Conservation (phyloP, 2,113 vertebrate genomes). For the Oryzias javanicus region DNA sequence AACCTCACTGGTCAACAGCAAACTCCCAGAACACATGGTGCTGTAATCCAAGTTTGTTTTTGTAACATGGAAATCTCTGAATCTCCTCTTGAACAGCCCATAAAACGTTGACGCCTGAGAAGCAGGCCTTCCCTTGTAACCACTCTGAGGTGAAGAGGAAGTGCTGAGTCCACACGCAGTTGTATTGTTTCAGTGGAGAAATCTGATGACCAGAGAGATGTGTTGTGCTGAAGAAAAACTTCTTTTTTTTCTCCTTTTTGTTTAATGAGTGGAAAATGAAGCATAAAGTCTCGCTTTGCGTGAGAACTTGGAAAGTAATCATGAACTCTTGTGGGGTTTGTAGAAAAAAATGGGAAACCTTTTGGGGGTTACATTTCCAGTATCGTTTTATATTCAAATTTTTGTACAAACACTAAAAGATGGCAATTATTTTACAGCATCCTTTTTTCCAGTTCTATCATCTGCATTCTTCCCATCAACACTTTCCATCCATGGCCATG, state of each 20-base stretch:
- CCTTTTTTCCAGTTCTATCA: constrained; percentile 8
- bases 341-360: constrained; percentile 40
- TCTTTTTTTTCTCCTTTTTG: constrained; percentile 11
- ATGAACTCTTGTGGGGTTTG: constrained; percentile 39
- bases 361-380: constrained; percentile 20
- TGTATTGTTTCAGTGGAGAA: constrained; percentile 68
- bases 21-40: constrained; percentile 2
- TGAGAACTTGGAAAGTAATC: constrained; percentile 68
- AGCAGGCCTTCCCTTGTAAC: constrained; percentile 10
- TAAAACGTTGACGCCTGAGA: constrained; percentile 43
- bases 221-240: constrained; percentile 29
- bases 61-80: constrained; percentile 31
- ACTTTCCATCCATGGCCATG: constrained; percentile 32
- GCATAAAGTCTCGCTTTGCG: constrained; percentile 63
- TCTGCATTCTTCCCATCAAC: constrained; percentile 28
- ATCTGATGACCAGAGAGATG: constrained; percentile 67
- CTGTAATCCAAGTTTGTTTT: constrained; percentile 37
- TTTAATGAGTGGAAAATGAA: constrained; percentile 73
- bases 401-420: constrained; percentile 9
- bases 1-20: background rate
- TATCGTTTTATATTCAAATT: constrained; percentile 16
- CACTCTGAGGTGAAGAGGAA: constrained; percentile 43
- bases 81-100: constrained; percentile 43
- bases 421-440: constrained; percentile 21
- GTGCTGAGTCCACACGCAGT: constrained; percentile 63